Evolutionary conservation across 2,797 vertebrate species (phyloP), one percentile per base, ranked within the genome.

Genomic region (Liasis olivaceus): DNA sequence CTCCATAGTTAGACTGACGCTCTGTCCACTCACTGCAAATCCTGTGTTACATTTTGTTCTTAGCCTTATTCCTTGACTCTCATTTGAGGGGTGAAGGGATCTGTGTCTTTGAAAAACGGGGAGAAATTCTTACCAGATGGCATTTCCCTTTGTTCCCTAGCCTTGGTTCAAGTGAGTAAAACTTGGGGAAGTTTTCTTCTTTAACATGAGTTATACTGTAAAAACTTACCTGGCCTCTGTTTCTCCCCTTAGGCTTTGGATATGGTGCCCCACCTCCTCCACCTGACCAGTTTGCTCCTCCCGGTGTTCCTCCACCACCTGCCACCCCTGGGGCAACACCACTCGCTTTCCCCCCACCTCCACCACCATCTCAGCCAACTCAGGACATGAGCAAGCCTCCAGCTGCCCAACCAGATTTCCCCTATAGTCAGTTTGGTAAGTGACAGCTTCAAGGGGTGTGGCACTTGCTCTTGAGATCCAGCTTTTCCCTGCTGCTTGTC

Each of bases 381-480:
- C 99, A 99, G 96, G 99, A 99, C 97, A 98, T 99, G 98, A 99
- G 98, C 98, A 99, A 99, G 98, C 98, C 99, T 96, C 98, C 99
- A 3, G 97, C 98, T 84, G 99, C 98, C 96, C 99, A 99, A 97
- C 99, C 99, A 47, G 99, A 99, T 96, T 99, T 99, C 97, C 97
- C 99, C 94, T 99, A 99, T 92, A 99, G 98, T 97, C 99, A 99
- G 97, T 99, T 99, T 98, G 99, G 99, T 99, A 98, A 99, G 99
- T 98, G 96, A 12, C 92, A 60, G 64, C 69, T 0, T 28, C 12
- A 13, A n/a, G 28, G 56, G 47, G 85, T 1, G 28, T 42, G 47
- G 5, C 26, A 1, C 60, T 28, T n/a, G 15, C 8, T 59, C 24
- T 24, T 9, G 11, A 28, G 31, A 28, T 14, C 54, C 31, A 51